A percentile compares a stretch with the other conserved stretches of the same genome.
phyloP scores from a whole-genome alignment of 1,140 invertebrate genomes.

The Drosophila persimilis region DNA sequence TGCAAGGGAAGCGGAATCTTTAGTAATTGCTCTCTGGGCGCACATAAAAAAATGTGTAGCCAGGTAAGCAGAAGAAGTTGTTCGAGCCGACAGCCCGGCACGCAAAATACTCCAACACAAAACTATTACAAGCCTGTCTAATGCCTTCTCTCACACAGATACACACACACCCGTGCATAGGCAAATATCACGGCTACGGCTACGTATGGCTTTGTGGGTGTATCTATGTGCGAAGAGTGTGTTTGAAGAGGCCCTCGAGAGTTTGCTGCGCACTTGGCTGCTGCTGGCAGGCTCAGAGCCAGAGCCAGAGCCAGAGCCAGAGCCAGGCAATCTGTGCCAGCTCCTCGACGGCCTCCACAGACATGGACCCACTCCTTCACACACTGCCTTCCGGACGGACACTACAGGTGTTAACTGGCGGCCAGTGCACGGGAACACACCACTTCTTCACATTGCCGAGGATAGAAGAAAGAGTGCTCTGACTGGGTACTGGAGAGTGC shows the following conservation, averaged over 20 bases:
- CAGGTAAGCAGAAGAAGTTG: constrained; percentile 74
- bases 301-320: not conserved
- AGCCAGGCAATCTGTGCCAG: constrained; percentile 59
- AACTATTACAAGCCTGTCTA: constrained; percentile 61
- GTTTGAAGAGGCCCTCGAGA: constrained; percentile 72
- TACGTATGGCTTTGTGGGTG: constrained; percentile 19
- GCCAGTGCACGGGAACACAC: constrained; percentile 21
- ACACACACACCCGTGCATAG: constrained; percentile 14
- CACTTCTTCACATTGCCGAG: too few species aligned
- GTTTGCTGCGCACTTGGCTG: constrained; percentile 48
- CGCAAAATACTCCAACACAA: constrained; percentile 50
- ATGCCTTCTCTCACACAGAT: constrained; percentile 30
- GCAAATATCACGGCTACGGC: constrained; percentile 26
- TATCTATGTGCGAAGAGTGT: constrained; percentile 7
- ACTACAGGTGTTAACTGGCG: constrained; percentile 65
- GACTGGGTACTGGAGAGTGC: not conserved
- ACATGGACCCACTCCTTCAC: constrained; percentile 8
- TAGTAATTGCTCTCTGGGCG: constrained; percentile 75
- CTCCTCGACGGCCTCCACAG: constrained; percentile 11
- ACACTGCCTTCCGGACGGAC: constrained; percentile 2
- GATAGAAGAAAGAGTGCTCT: not conserved
- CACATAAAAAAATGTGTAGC: constrained; percentile 78
- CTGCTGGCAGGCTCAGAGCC: constrained; percentile 14
- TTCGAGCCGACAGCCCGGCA: constrained; percentile 31
- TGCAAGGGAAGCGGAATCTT: constrained; percentile 72